Conservation (phyloP, 2,113 vertebrate species). For the Carassius auratus region DNA sequence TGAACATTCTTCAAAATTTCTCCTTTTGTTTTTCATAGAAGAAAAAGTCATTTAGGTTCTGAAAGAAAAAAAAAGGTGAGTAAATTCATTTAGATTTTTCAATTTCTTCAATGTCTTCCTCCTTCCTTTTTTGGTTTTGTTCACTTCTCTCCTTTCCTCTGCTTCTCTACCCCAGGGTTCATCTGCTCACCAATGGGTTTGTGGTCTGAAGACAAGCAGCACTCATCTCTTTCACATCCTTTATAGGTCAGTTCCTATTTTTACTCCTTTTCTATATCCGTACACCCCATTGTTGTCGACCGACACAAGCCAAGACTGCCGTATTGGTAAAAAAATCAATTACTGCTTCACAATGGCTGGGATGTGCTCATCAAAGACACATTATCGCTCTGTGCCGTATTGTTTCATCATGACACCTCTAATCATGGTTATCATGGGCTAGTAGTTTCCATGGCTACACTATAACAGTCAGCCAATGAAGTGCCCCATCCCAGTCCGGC, state of each 20-base stretch:
- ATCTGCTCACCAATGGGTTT: slow-evolving; percentile 63
- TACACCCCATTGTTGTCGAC: neutral
- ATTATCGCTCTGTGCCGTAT: slow-evolving; percentile 28
- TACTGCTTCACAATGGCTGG: neutral
- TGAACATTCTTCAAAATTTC: neutral
- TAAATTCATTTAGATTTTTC: no score
- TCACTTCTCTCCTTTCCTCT: neutral
- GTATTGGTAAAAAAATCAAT: slow-evolving; percentile 49
- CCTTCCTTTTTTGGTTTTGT: neutral
- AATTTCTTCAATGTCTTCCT: neutral
- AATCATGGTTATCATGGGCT: slow-evolving; percentile 44
- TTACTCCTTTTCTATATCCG: slow-evolving; percentile 18
- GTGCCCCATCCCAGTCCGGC: neutral
- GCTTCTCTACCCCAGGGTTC: slow-evolving; percentile 47
- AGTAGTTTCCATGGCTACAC: slow-evolving; percentile 59
- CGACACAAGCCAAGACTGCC: neutral
- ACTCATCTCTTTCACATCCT: slow-evolving; percentile 58
- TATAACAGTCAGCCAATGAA: slow-evolving; percentile 47
- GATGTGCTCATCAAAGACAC: slow-evolving; percentile 46
- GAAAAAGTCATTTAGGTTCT: neutral
- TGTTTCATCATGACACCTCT: slow-evolving; percentile 48
- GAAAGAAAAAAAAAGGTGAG: neutral
- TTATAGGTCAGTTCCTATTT: slow-evolving; percentile 73
- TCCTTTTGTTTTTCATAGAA: neutral
- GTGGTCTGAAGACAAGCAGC: slow-evolving; percentile 54